Percentiles rank a stretch among this genome's conserved stretches.
Evolutionary conservation across 1,140 invertebrate genomes (phyloP).

Genomic region (Drosophila ohnishii): DNA sequence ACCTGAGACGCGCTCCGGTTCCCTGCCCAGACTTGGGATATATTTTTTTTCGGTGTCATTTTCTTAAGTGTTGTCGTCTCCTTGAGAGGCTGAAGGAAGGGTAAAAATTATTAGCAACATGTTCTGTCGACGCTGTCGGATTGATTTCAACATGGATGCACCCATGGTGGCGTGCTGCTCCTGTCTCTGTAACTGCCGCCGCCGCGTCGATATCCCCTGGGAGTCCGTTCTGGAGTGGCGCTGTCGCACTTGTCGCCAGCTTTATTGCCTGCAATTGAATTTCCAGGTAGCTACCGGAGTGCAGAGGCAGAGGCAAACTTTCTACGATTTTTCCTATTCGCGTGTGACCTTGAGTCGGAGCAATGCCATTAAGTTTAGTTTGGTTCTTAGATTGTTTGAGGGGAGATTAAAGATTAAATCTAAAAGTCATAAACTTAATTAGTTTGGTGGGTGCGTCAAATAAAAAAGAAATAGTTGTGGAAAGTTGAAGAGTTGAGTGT

Average conservation of each 20-base stretch:
- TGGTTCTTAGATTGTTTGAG: neutral
- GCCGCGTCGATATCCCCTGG: constrained; percentile 58
- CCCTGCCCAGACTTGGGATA: constrained; percentile 4
- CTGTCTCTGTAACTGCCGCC: constrained; percentile 58
- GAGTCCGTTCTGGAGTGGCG: constrained; percentile 74
- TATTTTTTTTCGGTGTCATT: constrained; percentile 59
- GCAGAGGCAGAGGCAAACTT: neutral
- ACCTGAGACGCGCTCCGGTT: constrained; percentile 51
- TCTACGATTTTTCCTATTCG: neutral
- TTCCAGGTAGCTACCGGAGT: constrained; percentile 61
- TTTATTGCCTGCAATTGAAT: constrained; percentile 81
- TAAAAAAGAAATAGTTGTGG: neutral
- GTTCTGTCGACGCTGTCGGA: constrained; percentile 82
- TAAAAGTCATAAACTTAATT: constrained; percentile 9
- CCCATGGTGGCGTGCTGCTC: constrained; percentile 52
- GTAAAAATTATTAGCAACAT: constrained; percentile 71
- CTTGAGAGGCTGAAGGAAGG: neutral
- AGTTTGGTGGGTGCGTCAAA: neutral
- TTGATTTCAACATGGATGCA: constrained; percentile 68
- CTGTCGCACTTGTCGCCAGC: constrained; percentile 75
- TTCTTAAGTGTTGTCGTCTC: constrained; percentile 64
- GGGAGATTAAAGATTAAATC: too few relatives aligned
- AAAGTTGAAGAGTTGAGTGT: neutral
- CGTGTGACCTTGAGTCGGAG: constrained; percentile 2
- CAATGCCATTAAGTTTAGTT: constrained; percentile 3